Evolutionary conservation across 2,797 vertebrate genomes (phyloP), one percentile per base, ranked within the genome.

Genomic region (Epinephelus malabaricus): DNA sequence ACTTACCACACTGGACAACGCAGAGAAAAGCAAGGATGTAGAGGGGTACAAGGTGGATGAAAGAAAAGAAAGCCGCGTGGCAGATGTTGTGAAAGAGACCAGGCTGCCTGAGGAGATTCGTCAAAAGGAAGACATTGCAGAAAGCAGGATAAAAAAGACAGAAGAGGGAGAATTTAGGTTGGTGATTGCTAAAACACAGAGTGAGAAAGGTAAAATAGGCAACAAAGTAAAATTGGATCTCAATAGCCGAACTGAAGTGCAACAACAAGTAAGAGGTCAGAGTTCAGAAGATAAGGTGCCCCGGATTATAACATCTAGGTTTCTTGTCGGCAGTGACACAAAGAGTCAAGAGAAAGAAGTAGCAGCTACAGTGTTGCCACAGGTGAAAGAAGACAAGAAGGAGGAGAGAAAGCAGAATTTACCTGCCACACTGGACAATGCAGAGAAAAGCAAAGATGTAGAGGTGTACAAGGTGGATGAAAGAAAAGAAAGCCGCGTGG

Each of bases 381-480:
- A 34, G 53, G 40, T 72, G 49, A 76, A 76, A 76, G 84, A 71
- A 27, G 50, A 62, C 19, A 43, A 8, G 30, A 8, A 34, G 6
- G 30, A 34, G 30, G 30, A 34, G 6, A 34, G 1, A 8, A 34
- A 34, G 6, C 6, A 34, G 30, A 34, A 34, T 6, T 1, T 34
- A 34, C 6, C 30, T 7, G 7, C 30, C 30, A 34, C 6, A 7
- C 30, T 34, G 74, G 89, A 92, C 75, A 83, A 85, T 6, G 0
- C 1, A 2, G 85, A 78, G 5, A 81, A 76, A 30, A 8, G 30
- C 30, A 34, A 34, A 0, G 30, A 34, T 8, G 30, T 34, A 34
- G 7, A 34, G 30, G 49, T 40, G 47, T 66, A 66, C 73, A 62
- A 50, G 0, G 1, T 59, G 25, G 73, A 77, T 3, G 58, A 74